These are phyloP conservation scores for Arge pagana DNA, from an alignment of 2,888 invertebrate species.

Conservation along the genomic window DNA sequence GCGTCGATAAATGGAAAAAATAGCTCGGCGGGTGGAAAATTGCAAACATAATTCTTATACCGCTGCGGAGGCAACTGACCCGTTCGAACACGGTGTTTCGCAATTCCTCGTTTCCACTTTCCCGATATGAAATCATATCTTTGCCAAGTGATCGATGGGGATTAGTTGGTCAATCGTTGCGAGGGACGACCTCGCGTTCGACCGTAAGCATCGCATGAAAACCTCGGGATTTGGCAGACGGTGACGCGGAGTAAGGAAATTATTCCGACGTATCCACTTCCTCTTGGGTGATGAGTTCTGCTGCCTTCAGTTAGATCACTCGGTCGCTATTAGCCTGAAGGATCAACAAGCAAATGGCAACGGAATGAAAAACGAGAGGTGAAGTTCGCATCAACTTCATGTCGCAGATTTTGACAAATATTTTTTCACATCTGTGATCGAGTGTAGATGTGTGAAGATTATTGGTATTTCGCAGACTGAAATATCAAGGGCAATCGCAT, in stretches of 20 bases:
- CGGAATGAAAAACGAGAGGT: slow-evolving; percentile 1
- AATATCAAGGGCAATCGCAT: too few relatives aligned
- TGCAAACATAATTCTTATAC: too few relatives aligned
- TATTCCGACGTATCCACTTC: slow-evolving; percentile 58
- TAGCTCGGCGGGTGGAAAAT: too few relatives aligned
- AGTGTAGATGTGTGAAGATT: too few relatives aligned
- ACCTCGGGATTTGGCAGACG: slow-evolving; percentile 24
- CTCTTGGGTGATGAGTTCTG: slow-evolving; percentile 56
- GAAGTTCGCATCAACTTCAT: not conserved
- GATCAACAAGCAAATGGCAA: slow-evolving; percentile 8
- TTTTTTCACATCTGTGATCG: too few relatives aligned
- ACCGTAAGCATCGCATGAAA: slow-evolving; percentile 8
- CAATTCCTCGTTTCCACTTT: slow-evolving; percentile 21
- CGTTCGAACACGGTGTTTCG: slow-evolving; percentile 12
- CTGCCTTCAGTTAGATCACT: slow-evolving; percentile 28
- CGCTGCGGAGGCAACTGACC: too few relatives aligned
- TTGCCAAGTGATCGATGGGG: slow-evolving; percentile 51
- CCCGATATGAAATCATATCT: slow-evolving; percentile 26
- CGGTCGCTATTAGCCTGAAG: slow-evolving; percentile 18
- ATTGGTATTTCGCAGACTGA: too few relatives aligned
- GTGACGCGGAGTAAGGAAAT: slow-evolving; percentile 52
- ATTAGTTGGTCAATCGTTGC: slow-evolving; percentile 56
- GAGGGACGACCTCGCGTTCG: slow-evolving; percentile 34
- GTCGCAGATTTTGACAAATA: too few relatives aligned
- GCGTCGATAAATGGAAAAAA: too few relatives aligned